phyloP scores from a whole-genome alignment of 1,140 invertebrate species.

The Cryptotermes secundus region DNA sequence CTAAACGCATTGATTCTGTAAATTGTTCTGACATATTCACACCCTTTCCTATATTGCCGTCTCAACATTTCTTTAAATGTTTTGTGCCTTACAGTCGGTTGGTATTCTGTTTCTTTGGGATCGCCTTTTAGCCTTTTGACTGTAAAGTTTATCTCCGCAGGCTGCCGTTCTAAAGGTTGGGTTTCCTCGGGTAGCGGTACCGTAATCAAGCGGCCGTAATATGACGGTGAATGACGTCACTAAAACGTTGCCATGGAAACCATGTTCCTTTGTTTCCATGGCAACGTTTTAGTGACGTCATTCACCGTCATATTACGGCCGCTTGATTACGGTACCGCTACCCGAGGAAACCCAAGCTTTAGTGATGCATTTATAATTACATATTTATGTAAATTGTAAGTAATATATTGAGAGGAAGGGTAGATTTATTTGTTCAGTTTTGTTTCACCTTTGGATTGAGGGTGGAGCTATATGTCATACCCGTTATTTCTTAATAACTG shows the following conservation, averaged over 20 bases:
- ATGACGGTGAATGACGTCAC: no score
- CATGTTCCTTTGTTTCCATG: no score
- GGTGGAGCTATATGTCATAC: not conserved
- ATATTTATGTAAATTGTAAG: not conserved
- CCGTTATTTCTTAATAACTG: not conserved
- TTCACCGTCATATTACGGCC: no score
- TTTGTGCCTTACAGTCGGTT: not conserved
- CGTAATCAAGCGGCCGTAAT: no score
- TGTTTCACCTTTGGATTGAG: not conserved
- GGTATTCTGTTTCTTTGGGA: not conserved
- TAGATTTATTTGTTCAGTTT: not conserved
- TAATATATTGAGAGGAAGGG: not conserved
- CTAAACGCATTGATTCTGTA: no score
- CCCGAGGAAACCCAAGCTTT: no score
- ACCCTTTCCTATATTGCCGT: not conserved
- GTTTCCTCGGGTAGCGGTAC: not conserved
- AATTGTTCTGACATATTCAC: not conserved
- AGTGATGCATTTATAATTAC: not conserved
- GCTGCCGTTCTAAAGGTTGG: no score
- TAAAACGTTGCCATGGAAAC: no score
- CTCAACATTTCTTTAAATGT: not conserved
- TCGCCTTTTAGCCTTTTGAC: not conserved
- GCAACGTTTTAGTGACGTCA: no score
- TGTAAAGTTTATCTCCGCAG: not conserved
- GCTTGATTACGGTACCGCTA: no score